Base-by-base conservation (phyloP, 2,797 vertebrate genomes). In the Argyrosomus regius region DNA sequence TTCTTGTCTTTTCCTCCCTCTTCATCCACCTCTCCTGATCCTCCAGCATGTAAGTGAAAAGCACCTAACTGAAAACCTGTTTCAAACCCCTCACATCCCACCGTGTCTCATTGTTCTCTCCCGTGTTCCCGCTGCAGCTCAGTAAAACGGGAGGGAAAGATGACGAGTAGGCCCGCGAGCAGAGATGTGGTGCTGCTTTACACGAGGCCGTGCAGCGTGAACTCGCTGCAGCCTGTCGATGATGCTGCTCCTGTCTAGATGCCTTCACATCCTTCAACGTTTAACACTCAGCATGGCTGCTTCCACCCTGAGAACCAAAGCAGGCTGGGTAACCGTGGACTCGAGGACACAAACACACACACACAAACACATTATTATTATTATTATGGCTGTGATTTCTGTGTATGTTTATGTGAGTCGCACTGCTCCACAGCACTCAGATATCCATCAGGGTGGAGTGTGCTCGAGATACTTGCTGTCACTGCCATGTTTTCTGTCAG, bases 91-190 rank as follows among this genome's bases (percentile, higher is more conserved):
- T 26, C 22, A 4, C n/a, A 6, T 13, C 1, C 9, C 6, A 16
- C 3, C 5, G 1, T 0, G 6, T 45, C 14, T 74, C 1, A 67
- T 5, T 3, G 41, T 13, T 70, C 45, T 11, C 12, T 31, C 24
- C 5, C 24, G 2, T 65, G 31, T 52, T 62, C 69, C 2, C 62
- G 13, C 92, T 91, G 89, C 93, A 99, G 97, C 93, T 99, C 80
- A 98, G 97, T 95, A 98, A 96, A 97, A 98, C 98, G 1, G 98
- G 98, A 91, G 97, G 97, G 81, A 97, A 96, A 89, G 98, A 98
- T 18, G 97, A 98, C 1, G 96, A 97, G 61, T 98, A 97, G 85
- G 49, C 8, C 43, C 0, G 62, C 28, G 43, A 5, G 39, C 64
- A 12, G 49, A 10, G 45, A 54, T 20, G 22, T 43, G 67, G 52